These are phyloP conservation scores for Nudaria mundana DNA, from an alignment of 2,888 invertebrate genomes.

Conservation along the genomic window DNA sequence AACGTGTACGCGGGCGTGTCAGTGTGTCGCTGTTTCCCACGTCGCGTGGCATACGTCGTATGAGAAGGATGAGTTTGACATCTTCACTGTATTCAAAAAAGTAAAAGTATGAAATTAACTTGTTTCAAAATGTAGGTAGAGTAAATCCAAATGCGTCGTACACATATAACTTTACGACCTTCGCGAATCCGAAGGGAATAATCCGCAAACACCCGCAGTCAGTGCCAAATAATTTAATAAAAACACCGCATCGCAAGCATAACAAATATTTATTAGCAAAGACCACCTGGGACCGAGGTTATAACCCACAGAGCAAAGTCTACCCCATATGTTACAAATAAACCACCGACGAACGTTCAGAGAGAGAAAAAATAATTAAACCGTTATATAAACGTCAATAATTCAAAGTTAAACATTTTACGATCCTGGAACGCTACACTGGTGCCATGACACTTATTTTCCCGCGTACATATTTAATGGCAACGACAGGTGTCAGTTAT, in stretches of 20 bases:
- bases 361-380: conserved; percentile 25
- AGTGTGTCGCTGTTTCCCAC: no score
- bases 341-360: conserved; percentile 8
- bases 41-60: no score
- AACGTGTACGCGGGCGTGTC: no score
- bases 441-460: conserved; percentile 68
- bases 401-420: conserved; percentile 34
- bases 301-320: no score
- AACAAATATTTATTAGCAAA: conserved; percentile 13
- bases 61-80: no score
- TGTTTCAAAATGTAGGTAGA: conserved; percentile 1
- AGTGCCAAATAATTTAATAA: conserved; percentile 27
- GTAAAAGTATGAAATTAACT: conserved; percentile 7
- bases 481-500: conserved; percentile 67
- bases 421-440: conserved; percentile 41
- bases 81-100: no score
- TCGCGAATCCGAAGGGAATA: conserved; percentile 10
- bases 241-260: conserved; percentile 22
- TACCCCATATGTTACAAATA: conserved; percentile 9
- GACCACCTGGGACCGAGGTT: conserved; percentile 8
- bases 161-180: conserved; percentile 9
- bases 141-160: conserved; percentile 4
- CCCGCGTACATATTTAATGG: conserved; percentile 67
- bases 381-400: conserved; percentile 24
- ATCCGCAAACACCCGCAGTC: conserved; percentile 13